These are phyloP conservation scores for Ailurus styani DNA, from an alignment of 2,113 vertebrate genomes.

Conservation along the genomic window DNA sequence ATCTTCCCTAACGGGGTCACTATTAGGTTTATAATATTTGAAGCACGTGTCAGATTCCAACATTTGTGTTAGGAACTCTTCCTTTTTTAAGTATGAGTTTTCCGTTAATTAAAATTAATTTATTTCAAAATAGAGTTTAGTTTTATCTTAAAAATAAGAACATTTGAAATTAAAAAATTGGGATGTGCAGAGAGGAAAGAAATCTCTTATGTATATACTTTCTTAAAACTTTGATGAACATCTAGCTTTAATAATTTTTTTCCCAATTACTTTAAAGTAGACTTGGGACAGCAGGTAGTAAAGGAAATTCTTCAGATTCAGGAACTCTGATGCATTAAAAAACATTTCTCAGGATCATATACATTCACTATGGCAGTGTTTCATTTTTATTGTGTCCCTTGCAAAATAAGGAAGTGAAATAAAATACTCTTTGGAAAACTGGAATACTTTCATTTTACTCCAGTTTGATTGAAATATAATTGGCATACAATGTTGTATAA, in stretches of 20 bases:
- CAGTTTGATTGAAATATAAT: not conserved
- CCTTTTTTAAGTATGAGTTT: not conserved
- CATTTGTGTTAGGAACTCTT: not conserved
- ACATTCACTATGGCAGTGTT: not conserved
- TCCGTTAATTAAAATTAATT: not conserved
- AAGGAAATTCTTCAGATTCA: not conserved
- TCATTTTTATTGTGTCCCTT: not conserved
- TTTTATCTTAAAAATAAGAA: not conserved
- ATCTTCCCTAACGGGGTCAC: not conserved
- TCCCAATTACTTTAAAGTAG: not conserved
- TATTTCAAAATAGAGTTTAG: not conserved
- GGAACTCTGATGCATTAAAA: not conserved
- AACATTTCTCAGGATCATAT: not conserved
- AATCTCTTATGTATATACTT: not conserved
- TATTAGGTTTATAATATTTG: not conserved
- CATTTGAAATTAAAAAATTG: not conserved
- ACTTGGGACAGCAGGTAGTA: not conserved
- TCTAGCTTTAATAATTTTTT: not conserved
- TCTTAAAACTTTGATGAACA: not conserved
- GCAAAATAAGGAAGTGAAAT: not conserved
- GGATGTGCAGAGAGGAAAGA: not conserved
- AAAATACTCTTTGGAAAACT: not conserved
- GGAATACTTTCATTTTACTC: not conserved
- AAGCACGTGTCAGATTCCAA: not conserved
- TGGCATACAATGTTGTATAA: not conserved